Percentiles rank a stretch among this genome's conserved stretches.
phyloP scores from a whole-genome alignment of 1,140 invertebrate species.

The Heliothis subflexa region DNA sequence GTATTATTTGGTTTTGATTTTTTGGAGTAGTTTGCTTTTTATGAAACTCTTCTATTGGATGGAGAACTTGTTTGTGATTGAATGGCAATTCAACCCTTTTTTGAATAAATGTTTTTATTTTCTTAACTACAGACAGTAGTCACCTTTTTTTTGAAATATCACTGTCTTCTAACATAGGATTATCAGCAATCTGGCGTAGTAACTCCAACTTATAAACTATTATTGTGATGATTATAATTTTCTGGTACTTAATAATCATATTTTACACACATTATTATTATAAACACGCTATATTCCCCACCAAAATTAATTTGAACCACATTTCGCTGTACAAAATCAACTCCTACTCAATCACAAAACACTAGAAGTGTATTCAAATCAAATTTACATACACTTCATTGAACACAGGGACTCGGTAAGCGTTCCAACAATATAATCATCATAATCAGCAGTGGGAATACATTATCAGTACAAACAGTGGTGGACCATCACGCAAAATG shows the following conservation, averaged over 20 bases:
- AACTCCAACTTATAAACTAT: no score
- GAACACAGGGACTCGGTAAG: slow-evolving; percentile 2
- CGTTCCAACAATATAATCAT: slow-evolving; percentile 38
- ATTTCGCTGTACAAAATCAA: no score
- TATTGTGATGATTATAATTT: no score
- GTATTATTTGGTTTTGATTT: slow-evolving; percentile 20
- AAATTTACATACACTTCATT: slow-evolving; percentile 10
- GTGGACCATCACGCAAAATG: slow-evolving; percentile 52
- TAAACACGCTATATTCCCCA: no score
- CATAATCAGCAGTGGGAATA: slow-evolving; percentile 44
- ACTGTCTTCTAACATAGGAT: no score
- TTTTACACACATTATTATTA: no score
- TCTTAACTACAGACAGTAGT: no score
- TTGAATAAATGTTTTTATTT: background rate
- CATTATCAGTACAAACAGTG: slow-evolving; percentile 46
- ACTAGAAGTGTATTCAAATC: slow-evolving; percentile 1
- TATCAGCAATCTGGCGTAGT: no score
- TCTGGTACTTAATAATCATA: no score
- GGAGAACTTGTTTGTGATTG: background rate
- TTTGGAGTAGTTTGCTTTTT: background rate
- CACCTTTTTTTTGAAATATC: no score
- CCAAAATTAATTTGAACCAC: no score
- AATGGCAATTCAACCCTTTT: background rate
- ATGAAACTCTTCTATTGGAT: background rate
- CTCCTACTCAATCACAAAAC: no score